phyloP scores from a whole-genome alignment of 1,140 invertebrate genomes.

The Eumeta japonica region DNA sequence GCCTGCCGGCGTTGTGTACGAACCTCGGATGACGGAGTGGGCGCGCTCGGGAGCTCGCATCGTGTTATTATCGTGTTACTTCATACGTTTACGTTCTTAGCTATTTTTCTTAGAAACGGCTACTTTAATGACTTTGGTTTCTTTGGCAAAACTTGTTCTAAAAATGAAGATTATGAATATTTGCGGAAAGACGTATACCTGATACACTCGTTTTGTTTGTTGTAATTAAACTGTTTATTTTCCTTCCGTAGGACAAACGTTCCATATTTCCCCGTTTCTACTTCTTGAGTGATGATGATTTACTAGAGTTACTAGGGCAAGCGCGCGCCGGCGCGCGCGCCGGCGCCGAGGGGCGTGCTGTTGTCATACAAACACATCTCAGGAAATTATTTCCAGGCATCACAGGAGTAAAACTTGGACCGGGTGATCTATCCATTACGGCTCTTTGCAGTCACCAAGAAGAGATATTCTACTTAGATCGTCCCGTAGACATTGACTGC shows the following conservation, averaged over 20 bases:
- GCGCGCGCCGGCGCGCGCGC: conserved; percentile 60
- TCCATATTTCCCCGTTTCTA: conserved; percentile 92
- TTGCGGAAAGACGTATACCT: too few relatives aligned
- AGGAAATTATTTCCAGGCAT: conserved; percentile 93
- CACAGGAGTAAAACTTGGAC: conserved; percentile 39
- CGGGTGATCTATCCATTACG: conserved; percentile 39
- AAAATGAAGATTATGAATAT: too few relatives aligned
- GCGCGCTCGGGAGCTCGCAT: too few relatives aligned
- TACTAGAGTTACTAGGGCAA: conserved; percentile 90
- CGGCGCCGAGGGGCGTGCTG: conserved; percentile 73
- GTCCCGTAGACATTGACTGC: conserved; percentile 72
- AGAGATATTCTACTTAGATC: conserved; percentile 81
- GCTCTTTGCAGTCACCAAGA: conserved; percentile 69
- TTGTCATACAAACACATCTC: conserved; percentile 87
- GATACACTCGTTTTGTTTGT: too few relatives aligned
- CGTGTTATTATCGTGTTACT: too few relatives aligned
- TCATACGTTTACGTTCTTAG: too few relatives aligned
- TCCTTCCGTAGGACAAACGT: conserved; percentile 96
- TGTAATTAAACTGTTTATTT: too few relatives aligned
- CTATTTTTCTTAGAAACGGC: too few relatives aligned
- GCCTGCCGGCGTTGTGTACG: too few relatives aligned
- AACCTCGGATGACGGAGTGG: too few relatives aligned
- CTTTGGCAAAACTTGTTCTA: too few relatives aligned
- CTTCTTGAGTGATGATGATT: conserved; percentile 95
- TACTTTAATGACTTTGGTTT: too few relatives aligned